phyloP scores from a whole-genome alignment of 2,888 invertebrate species.

The Spatulosminthurus flaviceps region DNA sequence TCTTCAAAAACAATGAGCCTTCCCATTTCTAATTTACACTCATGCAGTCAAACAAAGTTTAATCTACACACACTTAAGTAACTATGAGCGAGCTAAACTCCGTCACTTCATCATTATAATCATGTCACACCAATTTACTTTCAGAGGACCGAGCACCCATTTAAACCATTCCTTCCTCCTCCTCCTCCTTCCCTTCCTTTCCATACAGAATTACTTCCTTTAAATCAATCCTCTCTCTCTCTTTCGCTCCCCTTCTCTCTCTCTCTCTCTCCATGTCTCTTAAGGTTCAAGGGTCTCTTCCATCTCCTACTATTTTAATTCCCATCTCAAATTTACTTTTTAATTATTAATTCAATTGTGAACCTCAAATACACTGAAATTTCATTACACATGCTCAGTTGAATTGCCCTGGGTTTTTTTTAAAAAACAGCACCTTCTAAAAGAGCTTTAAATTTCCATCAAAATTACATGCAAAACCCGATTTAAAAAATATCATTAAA shows the following conservation, averaged over 20 bases:
- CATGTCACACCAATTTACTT: constrained; percentile 43
- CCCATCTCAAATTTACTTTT: no score
- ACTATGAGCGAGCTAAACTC: constrained; percentile 35
- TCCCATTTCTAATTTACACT: constrained; percentile 46
- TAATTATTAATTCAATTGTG: no score
- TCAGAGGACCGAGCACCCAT: constrained; percentile 12
- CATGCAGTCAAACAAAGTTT: constrained; percentile 44
- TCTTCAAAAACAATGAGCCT: constrained; percentile 43
- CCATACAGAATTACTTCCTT: background rate
- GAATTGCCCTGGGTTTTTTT: no score
- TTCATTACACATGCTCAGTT: no score
- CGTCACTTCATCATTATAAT: constrained; percentile 46
- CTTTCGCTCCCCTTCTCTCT: background rate
- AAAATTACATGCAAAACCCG: no score
- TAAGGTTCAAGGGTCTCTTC: background rate
- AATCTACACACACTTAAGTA: constrained; percentile 44
- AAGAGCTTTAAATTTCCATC: no score
- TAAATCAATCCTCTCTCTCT: constrained; percentile 15
- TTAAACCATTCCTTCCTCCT: constrained; percentile 23
- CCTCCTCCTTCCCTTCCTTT: background rate
- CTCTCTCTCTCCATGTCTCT: constrained; percentile 8
- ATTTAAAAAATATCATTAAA: no score
- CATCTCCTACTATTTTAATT: no score
- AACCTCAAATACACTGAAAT: no score
- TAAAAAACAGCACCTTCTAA: no score